Conservation (phyloP, 2,888 invertebrate species). For the Tryphoninae sp. region DNA sequence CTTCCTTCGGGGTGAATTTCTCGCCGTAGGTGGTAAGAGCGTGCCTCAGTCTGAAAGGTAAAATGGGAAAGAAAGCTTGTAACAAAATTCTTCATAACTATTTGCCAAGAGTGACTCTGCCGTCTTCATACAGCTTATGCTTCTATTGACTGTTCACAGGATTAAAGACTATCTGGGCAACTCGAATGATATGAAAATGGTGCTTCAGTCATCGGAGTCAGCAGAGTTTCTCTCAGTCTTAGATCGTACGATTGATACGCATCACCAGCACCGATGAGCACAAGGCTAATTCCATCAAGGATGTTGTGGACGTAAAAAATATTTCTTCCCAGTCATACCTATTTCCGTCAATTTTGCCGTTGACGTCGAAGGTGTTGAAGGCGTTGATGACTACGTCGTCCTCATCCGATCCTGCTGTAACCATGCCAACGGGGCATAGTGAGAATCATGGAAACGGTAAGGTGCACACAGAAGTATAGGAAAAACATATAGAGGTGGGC, state of each 20-base stretch:
- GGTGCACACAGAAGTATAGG: slow-evolving; percentile 68
- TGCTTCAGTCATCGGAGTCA: slow-evolving; percentile 67
- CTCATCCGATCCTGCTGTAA: slow-evolving; percentile 88
- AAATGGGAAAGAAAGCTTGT: slow-evolving; percentile 17
- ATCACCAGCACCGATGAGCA: slow-evolving; percentile 63
- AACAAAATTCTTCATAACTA: slow-evolving; percentile 16
- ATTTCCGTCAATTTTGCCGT: slow-evolving; percentile 94
- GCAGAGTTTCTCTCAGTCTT: slow-evolving; percentile 65
- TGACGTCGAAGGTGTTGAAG: slow-evolving; percentile 95
- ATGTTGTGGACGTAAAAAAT: not conserved
- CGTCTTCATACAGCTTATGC: not conserved
- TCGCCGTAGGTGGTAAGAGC: slow-evolving; percentile 97
- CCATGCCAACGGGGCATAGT: slow-evolving; percentile 70
- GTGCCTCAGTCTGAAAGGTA: slow-evolving; percentile 87
- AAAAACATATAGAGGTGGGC: slow-evolving; percentile 68
- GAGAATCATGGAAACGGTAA: slow-evolving; percentile 68
- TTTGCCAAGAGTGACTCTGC: not conserved
- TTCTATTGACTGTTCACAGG: not conserved
- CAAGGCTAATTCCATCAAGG: not conserved
- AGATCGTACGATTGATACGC: slow-evolving; percentile 67
- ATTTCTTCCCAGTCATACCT: slow-evolving; percentile 82
- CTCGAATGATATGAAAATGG: slow-evolving; percentile 41
- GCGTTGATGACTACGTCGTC: slow-evolving; percentile 96
- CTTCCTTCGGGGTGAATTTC: slow-evolving; percentile 93
- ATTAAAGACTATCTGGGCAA: not conserved